A percentile compares a stretch with the other conserved stretches of the same genome.
Conservation (phyloP, 2,888 invertebrate species). For the Sesia apiformis region DNA sequence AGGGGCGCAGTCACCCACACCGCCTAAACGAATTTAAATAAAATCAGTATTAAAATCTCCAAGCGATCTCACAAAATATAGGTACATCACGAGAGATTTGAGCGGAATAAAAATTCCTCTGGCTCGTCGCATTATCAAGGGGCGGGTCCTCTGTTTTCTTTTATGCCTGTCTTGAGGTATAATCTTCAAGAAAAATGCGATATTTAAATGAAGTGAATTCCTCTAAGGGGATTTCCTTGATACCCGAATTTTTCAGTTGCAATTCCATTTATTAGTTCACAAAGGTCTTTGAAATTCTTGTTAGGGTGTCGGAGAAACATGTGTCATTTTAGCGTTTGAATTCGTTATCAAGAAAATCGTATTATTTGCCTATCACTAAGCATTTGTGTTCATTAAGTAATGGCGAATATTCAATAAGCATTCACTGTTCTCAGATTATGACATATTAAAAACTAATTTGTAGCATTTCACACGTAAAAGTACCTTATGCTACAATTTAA, state of each 20-base stretch:
- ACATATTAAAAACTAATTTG: too few species aligned
- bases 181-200: constrained; percentile 75
- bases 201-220: constrained; percentile 74
- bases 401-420: too few species aligned
- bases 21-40: constrained; percentile 71
- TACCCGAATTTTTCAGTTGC: constrained; percentile 54
- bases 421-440: too few species aligned
- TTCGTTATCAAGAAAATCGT: neutral
- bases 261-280: constrained; percentile 59
- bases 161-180: constrained; percentile 74
- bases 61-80: constrained; percentile 69
- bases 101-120: constrained; percentile 72
- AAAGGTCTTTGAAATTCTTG: constrained; percentile 29
- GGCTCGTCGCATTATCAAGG: constrained; percentile 69
- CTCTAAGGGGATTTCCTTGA: constrained; percentile 54
- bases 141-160: constrained; percentile 69
- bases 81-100: constrained; percentile 73
- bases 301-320: constrained; percentile 27
- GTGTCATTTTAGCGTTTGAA: constrained; percentile 20
- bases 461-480: too few species aligned
- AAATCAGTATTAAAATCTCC: constrained; percentile 71
- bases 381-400: too few species aligned
- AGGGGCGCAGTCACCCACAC: constrained; percentile 58
- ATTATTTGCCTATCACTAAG: too few species aligned
- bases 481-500: too few species aligned